These are phyloP conservation scores for Anguilla rostrata DNA, from an alignment of 2,113 vertebrate species.

Conservation along the genomic window DNA sequence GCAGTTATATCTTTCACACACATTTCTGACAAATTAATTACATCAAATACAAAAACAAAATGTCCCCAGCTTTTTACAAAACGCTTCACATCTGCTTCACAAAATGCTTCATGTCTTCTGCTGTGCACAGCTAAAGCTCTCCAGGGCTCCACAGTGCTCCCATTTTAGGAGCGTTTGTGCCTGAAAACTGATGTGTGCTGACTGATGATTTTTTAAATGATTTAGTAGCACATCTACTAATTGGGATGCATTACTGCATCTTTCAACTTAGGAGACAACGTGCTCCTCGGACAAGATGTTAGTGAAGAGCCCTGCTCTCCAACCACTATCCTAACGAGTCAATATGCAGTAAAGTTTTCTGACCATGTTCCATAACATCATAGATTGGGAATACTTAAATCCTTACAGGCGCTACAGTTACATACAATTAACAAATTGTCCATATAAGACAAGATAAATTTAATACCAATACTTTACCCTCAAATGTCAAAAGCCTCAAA, in stretches of 20 bases:
- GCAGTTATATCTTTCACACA: not conserved
- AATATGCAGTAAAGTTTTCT: too few relatives aligned
- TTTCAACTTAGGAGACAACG: too few relatives aligned
- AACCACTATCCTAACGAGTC: too few relatives aligned
- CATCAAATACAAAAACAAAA: not conserved
- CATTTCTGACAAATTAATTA: not conserved
- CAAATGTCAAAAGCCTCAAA: not conserved
- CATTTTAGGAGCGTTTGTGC: too few relatives aligned
- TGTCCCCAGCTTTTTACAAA: not conserved
- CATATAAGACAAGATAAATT: not conserved
- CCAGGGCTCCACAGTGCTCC: too few relatives aligned
- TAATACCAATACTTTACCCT: not conserved
- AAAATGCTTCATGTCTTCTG: too few relatives aligned
- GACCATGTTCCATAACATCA: not conserved
- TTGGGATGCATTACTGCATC: too few relatives aligned
- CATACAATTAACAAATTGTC: not conserved
- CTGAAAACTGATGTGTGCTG: too few relatives aligned
- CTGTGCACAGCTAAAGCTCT: too few relatives aligned
- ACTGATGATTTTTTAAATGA: too few relatives aligned
- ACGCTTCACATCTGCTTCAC: not conserved
- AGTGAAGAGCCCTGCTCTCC: not conserved
- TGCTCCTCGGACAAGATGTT: too few relatives aligned
- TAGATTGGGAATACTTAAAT: not conserved
- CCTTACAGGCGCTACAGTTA: not conserved
- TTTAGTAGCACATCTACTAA: too few relatives aligned